Conservation (phyloP, 2,797 vertebrate genomes). For the Crenichthys baileyi region DNA sequence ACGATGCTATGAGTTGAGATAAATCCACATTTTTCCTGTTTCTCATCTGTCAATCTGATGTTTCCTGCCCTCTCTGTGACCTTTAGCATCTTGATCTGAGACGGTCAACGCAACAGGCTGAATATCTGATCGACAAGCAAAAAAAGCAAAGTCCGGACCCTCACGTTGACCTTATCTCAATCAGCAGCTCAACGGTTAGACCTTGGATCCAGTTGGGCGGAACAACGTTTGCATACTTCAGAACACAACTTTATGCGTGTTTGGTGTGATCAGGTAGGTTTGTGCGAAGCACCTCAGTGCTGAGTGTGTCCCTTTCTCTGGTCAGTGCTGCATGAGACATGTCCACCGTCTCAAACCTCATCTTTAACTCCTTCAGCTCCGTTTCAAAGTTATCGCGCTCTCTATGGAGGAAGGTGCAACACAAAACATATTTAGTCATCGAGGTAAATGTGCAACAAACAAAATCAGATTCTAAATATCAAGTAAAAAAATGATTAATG, state of each 20-base stretch:
- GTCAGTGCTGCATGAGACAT: constrained; percentile 80
- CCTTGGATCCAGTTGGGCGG: neutral
- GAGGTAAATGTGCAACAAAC: neutral
- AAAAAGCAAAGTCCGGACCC: too few relatives aligned
- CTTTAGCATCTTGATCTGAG: too few relatives aligned
- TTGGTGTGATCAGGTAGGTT: neutral
- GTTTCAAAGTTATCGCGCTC: constrained; percentile 90
- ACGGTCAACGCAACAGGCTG: too few relatives aligned
- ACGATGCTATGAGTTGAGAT: too few relatives aligned
- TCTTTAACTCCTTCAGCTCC: constrained; percentile 86
- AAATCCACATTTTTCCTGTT: too few relatives aligned
- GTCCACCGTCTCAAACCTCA: constrained; percentile 87
- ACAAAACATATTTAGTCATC: too few relatives aligned
- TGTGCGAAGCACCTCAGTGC: constrained; percentile 86
- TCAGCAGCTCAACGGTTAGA: too few relatives aligned
- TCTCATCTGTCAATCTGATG: too few relatives aligned
- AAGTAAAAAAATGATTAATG: neutral
- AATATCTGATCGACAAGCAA: too few relatives aligned
- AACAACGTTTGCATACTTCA: too few relatives aligned
- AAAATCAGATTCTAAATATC: neutral
- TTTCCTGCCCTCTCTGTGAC: too few relatives aligned
- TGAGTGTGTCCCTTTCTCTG: constrained; percentile 88
- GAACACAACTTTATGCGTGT: neutral
- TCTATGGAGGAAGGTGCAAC: constrained; percentile 69
- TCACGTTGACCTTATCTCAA: too few relatives aligned